Conservation (phyloP, 2,888 invertebrate species). For the Prenolepis imparis region DNA sequence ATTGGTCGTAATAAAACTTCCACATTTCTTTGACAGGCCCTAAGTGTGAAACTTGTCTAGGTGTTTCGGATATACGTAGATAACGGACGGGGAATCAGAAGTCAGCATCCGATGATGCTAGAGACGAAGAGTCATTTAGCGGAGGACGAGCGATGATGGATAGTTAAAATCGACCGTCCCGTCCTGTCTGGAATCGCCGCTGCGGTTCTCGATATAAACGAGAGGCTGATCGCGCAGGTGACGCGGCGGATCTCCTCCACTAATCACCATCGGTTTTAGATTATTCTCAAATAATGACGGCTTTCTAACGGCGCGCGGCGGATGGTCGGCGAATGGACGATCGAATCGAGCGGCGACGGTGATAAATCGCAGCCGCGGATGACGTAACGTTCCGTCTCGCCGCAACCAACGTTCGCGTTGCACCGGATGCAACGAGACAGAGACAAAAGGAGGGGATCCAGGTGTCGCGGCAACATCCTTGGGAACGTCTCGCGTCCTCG, state of each 20-base stretch:
- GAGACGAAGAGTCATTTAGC: conserved; percentile 48
- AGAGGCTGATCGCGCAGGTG: conserved; percentile 82
- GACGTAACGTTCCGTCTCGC: conserved; percentile 58
- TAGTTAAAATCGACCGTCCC: conserved; percentile 75
- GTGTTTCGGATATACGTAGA: conserved; percentile 22
- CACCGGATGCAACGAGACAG: conserved; percentile 67
- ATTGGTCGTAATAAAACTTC: too few species aligned
- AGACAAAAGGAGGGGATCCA: conserved; percentile 75
- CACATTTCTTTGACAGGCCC: not conserved
- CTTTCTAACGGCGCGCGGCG: conserved; percentile 77
- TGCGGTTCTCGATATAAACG: conserved; percentile 75
- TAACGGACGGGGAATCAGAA: conserved; percentile 31
- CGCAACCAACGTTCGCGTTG: conserved; percentile 23
- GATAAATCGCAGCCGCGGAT: conserved; percentile 77
- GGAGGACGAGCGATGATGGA: conserved; percentile 79
- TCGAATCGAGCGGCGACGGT: conserved; percentile 66
- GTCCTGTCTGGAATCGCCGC: conserved; percentile 57
- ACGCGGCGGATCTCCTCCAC: conserved; percentile 80
- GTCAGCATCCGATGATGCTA: conserved; percentile 47
- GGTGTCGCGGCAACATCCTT: conserved; percentile 77
- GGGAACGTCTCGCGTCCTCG: conserved; percentile 69
- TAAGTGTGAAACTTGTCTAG: not conserved
- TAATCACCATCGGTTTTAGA: conserved; percentile 86
- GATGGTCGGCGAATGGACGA: conserved; percentile 60
- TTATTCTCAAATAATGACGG: conserved; percentile 86